Conservation (phyloP, 30 jellyfish, hydroid and myxozoan species). For the Nemopilema nomurai region DNA sequence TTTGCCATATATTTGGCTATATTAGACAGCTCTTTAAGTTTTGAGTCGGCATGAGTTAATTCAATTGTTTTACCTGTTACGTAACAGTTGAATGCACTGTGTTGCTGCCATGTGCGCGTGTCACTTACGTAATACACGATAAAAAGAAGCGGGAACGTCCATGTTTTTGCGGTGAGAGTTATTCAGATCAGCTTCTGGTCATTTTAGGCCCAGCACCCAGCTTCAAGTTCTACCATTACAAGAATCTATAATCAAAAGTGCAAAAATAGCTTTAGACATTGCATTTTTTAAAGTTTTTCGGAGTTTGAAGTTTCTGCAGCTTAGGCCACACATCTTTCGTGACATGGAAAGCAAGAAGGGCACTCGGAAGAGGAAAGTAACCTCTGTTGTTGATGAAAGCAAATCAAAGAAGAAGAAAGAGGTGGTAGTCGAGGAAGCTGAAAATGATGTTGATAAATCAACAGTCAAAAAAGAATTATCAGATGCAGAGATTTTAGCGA, state of each 20-base stretch:
- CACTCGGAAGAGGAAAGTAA: constrained; percentile 8
- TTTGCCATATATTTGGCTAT: neutral
- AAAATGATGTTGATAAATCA: neutral
- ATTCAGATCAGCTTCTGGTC: too few species aligned
- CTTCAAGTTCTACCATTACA: too few species aligned
- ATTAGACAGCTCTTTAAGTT: neutral
- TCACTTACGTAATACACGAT: too few species aligned
- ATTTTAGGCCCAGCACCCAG: too few species aligned
- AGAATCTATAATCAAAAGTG: neutral
- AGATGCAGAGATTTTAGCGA: neutral
- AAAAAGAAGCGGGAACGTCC: too few species aligned
- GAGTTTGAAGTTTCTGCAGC: neutral
- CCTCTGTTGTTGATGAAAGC: neutral
- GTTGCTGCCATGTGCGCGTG: neutral
- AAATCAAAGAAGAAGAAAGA: neutral
- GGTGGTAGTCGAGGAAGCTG: neutral
- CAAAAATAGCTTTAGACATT: neutral
- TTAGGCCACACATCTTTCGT: constrained; percentile 15
- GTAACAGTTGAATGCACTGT: neutral
- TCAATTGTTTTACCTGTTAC: too few species aligned
- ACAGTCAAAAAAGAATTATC: neutral
- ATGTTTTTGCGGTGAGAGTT: too few species aligned
- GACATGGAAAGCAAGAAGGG: too few species aligned
- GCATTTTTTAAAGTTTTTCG: neutral
- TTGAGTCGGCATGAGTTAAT: neutral